A percentile compares a stretch with the other conserved stretches of the same genome.
phyloP scores from a whole-genome alignment of 2,797 vertebrate genomes.

The Chaetodon trifasciatus region DNA sequence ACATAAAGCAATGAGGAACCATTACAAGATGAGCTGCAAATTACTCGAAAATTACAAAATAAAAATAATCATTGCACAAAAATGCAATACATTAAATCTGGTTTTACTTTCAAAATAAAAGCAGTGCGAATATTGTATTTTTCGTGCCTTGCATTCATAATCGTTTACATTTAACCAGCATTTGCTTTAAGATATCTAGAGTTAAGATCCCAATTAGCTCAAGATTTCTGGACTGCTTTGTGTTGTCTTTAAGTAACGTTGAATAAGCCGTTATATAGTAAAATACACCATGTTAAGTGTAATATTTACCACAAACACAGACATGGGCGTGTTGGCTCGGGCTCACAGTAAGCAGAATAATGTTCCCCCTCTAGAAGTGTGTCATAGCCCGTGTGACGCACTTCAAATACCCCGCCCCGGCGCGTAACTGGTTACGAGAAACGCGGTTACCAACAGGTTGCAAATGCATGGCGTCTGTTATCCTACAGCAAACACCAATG shows the following conservation, averaged over 20 bases:
- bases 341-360: fast-evolving
- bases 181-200: background rate
- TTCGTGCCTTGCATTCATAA: background rate
- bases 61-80: too few relatives aligned
- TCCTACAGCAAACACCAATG: background rate
- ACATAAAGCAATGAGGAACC: background rate
- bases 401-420: constrained; percentile 69
- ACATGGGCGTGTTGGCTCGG: too few relatives aligned
- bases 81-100: background rate
- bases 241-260: background rate
- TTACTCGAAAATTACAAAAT: background rate
- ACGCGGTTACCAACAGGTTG: constrained; percentile 76
- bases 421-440: constrained; percentile 66
- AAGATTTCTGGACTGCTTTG: background rate
- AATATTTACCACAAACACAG: too few relatives aligned
- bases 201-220: background rate
- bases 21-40: background rate
- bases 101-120: too few relatives aligned
- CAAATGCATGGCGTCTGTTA: constrained; percentile 24
- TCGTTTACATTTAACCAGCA: background rate
- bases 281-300: fast-evolving
- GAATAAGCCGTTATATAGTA: background rate
- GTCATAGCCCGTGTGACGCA: constrained; percentile 55
- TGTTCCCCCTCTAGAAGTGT: background rate
- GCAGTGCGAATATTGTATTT: background rate